Base-by-base conservation (phyloP, 2,113 vertebrate species). In the Seriola quinqueradiata region DNA sequence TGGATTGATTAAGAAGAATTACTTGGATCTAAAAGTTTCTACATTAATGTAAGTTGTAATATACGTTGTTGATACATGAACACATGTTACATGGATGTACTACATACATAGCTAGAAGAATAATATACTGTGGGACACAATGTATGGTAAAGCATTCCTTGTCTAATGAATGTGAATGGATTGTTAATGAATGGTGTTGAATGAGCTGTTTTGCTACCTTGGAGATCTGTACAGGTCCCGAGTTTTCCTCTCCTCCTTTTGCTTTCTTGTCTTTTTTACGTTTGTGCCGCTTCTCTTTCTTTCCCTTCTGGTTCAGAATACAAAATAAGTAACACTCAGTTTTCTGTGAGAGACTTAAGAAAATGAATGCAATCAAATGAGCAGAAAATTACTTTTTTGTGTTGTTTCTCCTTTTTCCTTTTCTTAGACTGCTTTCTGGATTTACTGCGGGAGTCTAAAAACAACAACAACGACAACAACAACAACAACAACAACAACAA, bases 231-330 rank as follows among this genome's bases (percentile, higher is more conserved):
- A 98, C 94, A 85, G 97, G 96, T 77, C 96, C 96, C 42, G 92
- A 83, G 44, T 63, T 74, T 4, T 95, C 93, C 3, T 96, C 95
- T 32, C 94, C 95, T 57, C 95, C 95, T 90, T 95, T 97, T 70
- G 93, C 90, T 86, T 96, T 96, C 90, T 97, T 97, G 42, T 96
- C 94, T 90, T 97, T 97, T 87, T 97, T 97, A 86, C 95, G 96
- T 88, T 97, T 97, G 58, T 92, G 87, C 66, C 95, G 96, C 89
- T 95, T 96, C 13, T 97, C 96, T 91, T 97, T 97, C 89, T 96
- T 97, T 28, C 90, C 95, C 69, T 97, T 97, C 96, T 97, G 83
- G 48, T 92, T 52, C 54, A 36, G 1, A 70, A 77, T 3, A 65
- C 4, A 89, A 60, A 78, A 64, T 2, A 55, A 34, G 34, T 52